Percentiles rank a stretch among this genome's conserved stretches.
Evolutionary conservation across 2,113 vertebrate species (phyloP).

Genomic region (Athene cunicularia): DNA sequence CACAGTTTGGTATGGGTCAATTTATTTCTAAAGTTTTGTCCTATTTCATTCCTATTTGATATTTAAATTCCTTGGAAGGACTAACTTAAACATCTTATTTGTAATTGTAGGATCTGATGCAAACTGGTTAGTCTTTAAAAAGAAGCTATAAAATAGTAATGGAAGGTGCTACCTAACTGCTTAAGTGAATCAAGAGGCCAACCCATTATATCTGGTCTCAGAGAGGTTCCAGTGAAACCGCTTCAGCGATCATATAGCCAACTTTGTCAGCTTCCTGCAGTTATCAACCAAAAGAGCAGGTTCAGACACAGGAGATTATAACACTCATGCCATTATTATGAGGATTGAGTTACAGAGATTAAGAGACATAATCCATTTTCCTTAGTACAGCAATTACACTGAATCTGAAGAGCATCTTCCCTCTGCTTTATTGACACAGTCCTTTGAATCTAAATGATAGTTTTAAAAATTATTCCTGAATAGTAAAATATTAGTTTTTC

Average conservation of each 20-base stretch:
- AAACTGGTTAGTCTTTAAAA: not conserved
- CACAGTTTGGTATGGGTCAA: not conserved
- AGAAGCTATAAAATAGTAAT: not conserved
- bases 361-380: not conserved
- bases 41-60: not conserved
- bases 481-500: not conserved
- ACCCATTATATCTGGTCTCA: not conserved
- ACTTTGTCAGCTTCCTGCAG: not conserved
- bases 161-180: not conserved
- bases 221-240: not conserved
- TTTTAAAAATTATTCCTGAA: conserved; percentile 5
- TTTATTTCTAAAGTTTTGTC: not conserved
- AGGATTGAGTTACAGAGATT: not conserved
- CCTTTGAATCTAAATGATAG: conserved; percentile 2
- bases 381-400: not conserved
- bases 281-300: not conserved
- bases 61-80: not conserved
- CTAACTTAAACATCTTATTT: not conserved
- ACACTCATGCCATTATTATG: not conserved
- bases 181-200: not conserved
- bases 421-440: conserved; percentile 9
- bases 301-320: not conserved
- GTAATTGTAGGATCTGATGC: not conserved
- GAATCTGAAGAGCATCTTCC: not conserved
- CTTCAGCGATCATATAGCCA: not conserved